A percentile compares a stretch with the other conserved stretches of the same genome.
phyloP scores from a whole-genome alignment of 1,140 invertebrate species.

The Drosophila melanica region DNA sequence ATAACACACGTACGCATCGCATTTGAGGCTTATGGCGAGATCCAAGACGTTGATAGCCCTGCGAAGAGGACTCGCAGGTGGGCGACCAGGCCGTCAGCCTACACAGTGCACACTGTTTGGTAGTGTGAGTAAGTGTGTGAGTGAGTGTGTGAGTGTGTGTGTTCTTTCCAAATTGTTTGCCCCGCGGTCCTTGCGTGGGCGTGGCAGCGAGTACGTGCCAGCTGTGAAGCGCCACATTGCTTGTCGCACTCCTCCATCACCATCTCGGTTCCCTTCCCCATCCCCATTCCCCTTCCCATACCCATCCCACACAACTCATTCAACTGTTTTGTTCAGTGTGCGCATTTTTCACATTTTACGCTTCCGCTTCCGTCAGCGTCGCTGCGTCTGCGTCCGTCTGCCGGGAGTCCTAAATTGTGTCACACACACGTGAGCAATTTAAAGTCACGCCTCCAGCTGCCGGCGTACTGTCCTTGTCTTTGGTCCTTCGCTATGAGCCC shows the following conservation, averaged over 20 bases:
- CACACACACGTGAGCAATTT: constrained; percentile 82
- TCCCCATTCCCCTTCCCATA: neutral
- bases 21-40: constrained; percentile 46
- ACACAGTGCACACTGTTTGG: neutral
- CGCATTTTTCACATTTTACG: constrained; percentile 70
- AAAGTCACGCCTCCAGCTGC: constrained; percentile 41
- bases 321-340: constrained; percentile 58
- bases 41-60: constrained; percentile 45
- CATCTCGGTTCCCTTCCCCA: neutral
- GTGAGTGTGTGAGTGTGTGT: constrained; percentile 17
- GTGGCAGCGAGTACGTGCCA: constrained; percentile 61
- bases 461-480: constrained; percentile 5
- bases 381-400: constrained; percentile 14
- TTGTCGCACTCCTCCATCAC: neutral
- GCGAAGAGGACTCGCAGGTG: neutral
- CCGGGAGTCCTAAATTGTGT: constrained; percentile 58
- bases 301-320: neutral
- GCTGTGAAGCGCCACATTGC: constrained; percentile 65
- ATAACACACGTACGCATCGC: constrained; percentile 74
- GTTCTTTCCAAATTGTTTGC: constrained; percentile 46
- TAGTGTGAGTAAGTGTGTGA: neutral
- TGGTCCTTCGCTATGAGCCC: constrained; percentile 30
- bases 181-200: constrained; percentile 35
- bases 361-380: constrained; percentile 71
- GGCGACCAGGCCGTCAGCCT: constrained; percentile 28